Percentiles rank a stretch among this genome's conserved stretches.
Evolutionary conservation across 2,113 vertebrate genomes (phyloP).

Genomic region (Mustelus asterias): DNA sequence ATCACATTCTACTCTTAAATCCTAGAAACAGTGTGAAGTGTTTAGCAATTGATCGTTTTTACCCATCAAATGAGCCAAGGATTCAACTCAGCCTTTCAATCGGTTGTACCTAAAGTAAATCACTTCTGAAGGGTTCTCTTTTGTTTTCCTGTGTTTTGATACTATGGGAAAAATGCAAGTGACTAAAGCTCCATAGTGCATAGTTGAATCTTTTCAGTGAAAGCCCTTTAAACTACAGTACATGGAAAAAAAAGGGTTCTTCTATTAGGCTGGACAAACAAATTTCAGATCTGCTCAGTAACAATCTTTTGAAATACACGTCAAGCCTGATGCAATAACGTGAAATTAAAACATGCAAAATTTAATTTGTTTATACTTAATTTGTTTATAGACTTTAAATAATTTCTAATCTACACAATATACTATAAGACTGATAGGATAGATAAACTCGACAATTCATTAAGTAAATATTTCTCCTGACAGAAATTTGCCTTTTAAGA

Average conservation of each 20-base stretch:
- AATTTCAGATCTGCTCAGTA: not conserved
- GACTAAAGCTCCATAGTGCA: not conserved
- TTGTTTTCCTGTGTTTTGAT: not conserved
- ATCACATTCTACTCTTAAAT: constrained; percentile 40
- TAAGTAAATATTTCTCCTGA: not conserved
- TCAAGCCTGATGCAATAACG: not conserved
- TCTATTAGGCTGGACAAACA: not conserved
- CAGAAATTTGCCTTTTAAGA: not conserved
- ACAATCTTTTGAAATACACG: not conserved
- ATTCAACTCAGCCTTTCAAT: constrained; percentile 46
- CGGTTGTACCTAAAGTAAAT: constrained; percentile 30
- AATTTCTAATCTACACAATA: not conserved
- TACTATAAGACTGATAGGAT: not conserved
- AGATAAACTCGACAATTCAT: not conserved
- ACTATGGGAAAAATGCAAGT: not conserved
- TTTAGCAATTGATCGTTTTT: constrained; percentile 42
- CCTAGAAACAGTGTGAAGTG: constrained; percentile 30
- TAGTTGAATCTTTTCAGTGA: not conserved
- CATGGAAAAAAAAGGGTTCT: not conserved
- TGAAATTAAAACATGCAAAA: not conserved
- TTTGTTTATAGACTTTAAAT: not conserved
- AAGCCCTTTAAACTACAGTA: not conserved
- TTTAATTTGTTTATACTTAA: not conserved
- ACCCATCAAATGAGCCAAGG: constrained; percentile 25
- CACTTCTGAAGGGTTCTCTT: not conserved